Conservation (phyloP, 2,888 invertebrate genomes). For the Smittia sp. region DNA sequence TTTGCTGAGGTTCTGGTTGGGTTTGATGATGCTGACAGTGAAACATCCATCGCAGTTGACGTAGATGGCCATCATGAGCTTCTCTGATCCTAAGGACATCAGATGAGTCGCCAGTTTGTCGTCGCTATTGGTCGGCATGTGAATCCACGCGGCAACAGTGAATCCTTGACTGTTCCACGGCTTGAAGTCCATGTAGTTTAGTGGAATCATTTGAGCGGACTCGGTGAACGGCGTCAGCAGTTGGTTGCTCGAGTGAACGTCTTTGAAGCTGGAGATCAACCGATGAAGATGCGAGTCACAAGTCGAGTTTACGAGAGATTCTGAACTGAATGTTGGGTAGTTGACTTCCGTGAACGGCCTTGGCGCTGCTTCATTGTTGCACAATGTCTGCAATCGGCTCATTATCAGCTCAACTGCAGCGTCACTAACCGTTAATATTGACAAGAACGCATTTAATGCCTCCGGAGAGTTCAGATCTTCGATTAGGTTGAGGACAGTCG, state of each 20-base stretch:
- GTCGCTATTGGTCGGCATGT: conserved; percentile 45
- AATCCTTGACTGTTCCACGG: conserved; percentile 50
- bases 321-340: conserved; percentile 47
- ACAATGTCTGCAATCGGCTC: conserved; percentile 56
- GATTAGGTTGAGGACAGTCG: conserved; percentile 64
- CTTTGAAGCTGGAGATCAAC: conserved; percentile 50
- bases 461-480: conserved; percentile 53
- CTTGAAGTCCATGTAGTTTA: conserved; percentile 48
- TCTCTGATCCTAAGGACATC: conserved; percentile 52
- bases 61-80: conserved; percentile 51
- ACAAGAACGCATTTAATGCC: conserved; percentile 58
- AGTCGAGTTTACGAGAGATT: conserved; percentile 48
- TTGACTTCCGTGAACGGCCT: conserved; percentile 50
- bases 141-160: conserved; percentile 51
- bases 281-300: conserved; percentile 47
- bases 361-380: conserved; percentile 46
- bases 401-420: conserved; percentile 60
- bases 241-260: conserved; percentile 49
- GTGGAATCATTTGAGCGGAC: conserved; percentile 50
- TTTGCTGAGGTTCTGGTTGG: conserved; percentile 13
- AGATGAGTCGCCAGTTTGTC: conserved; percentile 46
- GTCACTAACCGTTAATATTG: conserved; percentile 58
- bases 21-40: conserved; percentile 14
- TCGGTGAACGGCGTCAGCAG: conserved; percentile 49
- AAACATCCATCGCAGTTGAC: conserved; percentile 30